Base-by-base conservation (phyloP, 2,113 vertebrate genomes). In the Zosterops borbonicus region DNA sequence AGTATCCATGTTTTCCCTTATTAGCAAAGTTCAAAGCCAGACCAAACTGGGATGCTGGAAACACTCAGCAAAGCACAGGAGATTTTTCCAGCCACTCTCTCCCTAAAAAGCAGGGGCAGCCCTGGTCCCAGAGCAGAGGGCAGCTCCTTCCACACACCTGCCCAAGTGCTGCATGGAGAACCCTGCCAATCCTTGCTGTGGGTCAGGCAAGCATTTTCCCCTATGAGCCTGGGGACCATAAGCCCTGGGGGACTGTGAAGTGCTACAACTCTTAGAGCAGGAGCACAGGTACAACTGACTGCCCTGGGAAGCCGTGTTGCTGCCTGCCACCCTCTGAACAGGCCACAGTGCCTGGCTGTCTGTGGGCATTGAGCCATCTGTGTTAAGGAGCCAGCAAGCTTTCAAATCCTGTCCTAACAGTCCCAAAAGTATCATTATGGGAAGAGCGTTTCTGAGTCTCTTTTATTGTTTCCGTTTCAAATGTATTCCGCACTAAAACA, bases 401-500 rank as follows among this genome's bases (percentile, higher is more conserved):
- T 92, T 89, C 83, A 78, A 59, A 62, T 35, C 27, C 78, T 60
- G 11, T 29, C 76, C 60, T 81, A 29, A 60, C 68, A 41, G 68
- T 93, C 83, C 65, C n/a, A 6, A 31, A 90, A 42, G 85, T 16
- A 11, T 64, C 79, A 27, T 94, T 94, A 52, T 9, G n/a, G 60
- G 65, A 62, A 81, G 11, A 95, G 44, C 79, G 58, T 10, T 6
- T 33, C 88, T 60, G 69, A 82, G 68, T 28, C 55, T 84, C 60
- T 86, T 96, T 95, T 83, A 95, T 78, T 78, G 80, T 90, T 93
- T 87, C 90, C 25, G 1, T 95, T 92, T 78, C 79, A 92, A 90
- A 82, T 47, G 49, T 60, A 46, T 87, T 81, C 93, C 2, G 5
- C 80, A n/a, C 49, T 96, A 92, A 96, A 96, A 92, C 65, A 96